These are phyloP conservation scores for Acanthosoma haemorrhoidale DNA, from an alignment of 2,888 invertebrate species.

Conservation along the genomic window DNA sequence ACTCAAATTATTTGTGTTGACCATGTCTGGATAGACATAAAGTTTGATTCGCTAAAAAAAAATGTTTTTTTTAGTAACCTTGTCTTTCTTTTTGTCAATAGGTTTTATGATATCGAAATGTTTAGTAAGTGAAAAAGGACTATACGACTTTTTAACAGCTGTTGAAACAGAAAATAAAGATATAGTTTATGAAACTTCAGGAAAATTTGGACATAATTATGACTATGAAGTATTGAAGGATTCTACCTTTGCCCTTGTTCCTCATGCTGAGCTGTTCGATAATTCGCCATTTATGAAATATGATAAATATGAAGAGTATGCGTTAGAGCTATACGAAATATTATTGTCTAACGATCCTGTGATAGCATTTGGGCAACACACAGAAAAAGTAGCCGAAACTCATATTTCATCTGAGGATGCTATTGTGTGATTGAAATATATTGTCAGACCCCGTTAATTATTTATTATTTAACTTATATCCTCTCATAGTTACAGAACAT, in stretches of 20 bases:
- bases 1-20: too few species aligned
- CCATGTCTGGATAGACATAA: too few species aligned
- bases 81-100: neutral
- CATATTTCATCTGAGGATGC: neutral
- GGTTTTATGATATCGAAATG: neutral
- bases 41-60: too few species aligned
- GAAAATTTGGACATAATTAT: neutral
- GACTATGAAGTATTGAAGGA: neutral
- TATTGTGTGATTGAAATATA: neutral
- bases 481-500: neutral
- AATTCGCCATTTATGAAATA: neutral
- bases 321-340: neutral
- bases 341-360: neutral
- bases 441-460: neutral
- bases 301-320: neutral
- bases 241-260: neutral
- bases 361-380: neutral
- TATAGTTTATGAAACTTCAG: neutral
- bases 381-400: neutral
- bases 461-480: neutral
- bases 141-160: neutral
- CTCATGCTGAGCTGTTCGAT: neutral
- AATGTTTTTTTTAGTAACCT: too few species aligned
- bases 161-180: neutral
- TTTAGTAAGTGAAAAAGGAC: neutral